A percentile compares a stretch with the other conserved stretches of the same genome.
Conservation (phyloP, 2,888 invertebrate genomes). For the Lasioglossum lativentre region DNA sequence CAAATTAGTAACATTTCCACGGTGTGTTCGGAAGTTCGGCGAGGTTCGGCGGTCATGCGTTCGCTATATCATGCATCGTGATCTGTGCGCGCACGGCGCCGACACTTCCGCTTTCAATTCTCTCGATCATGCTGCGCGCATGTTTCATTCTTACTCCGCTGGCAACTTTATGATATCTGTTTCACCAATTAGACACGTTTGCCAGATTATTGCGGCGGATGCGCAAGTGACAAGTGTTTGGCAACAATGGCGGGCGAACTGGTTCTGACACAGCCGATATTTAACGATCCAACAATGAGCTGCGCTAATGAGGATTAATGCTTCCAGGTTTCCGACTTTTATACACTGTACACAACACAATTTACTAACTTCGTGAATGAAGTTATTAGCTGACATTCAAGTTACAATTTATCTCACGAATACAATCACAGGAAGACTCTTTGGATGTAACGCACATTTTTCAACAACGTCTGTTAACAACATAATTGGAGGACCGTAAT, state of each 20-base stretch:
- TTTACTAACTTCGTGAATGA: background rate
- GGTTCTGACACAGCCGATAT: background rate
- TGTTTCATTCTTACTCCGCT: conserved; percentile 16
- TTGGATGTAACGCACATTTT: background rate
- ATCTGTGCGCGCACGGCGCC: conserved; percentile 14
- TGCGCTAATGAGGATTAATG: background rate
- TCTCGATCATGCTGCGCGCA: background rate
- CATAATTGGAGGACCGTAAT: background rate
- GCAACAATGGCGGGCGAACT: background rate
- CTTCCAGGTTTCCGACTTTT: background rate
- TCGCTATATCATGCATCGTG: conserved; percentile 3
- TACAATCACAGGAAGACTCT: background rate
- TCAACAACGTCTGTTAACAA: background rate
- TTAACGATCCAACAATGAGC: background rate
- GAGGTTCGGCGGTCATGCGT: conserved; percentile 10
- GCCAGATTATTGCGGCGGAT: conserved; percentile 6
- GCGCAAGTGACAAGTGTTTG: background rate
- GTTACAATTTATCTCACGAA: background rate
- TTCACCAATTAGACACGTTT: conserved; percentile 22
- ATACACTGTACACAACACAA: background rate
- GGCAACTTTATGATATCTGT: conserved; percentile 14
- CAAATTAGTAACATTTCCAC: conserved; percentile 72
- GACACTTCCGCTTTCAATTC: conserved; percentile 5
- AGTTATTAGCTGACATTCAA: background rate
- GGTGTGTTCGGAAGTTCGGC: conserved; percentile 41